phyloP scores from a whole-genome alignment of 2,888 invertebrate genomes.

The Yponomeuta evonymella region DNA sequence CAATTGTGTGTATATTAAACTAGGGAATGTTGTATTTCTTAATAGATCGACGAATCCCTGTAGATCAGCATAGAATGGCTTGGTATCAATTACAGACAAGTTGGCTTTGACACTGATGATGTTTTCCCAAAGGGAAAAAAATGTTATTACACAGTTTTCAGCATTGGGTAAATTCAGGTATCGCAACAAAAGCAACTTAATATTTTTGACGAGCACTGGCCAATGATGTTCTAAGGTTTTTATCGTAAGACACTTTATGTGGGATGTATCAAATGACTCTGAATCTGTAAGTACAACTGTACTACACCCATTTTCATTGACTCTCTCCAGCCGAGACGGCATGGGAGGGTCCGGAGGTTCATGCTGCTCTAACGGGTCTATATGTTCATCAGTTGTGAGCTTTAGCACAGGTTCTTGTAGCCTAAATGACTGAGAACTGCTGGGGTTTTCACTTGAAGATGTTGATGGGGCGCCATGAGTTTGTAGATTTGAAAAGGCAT shows the following conservation, averaged over 20 bases:
- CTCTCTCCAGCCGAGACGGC: slow-evolving; percentile 56
- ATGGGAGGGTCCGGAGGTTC: slow-evolving; percentile 48
- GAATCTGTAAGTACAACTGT: slow-evolving; percentile 83
- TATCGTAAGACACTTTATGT: slow-evolving; percentile 90
- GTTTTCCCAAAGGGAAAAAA: slow-evolving; percentile 91
- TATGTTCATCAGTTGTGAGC: slow-evolving; percentile 40
- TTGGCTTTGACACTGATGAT: slow-evolving; percentile 94
- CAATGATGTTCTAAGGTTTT: slow-evolving; percentile 90
- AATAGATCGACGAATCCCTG: slow-evolving; percentile 86
- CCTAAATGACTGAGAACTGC: slow-evolving; percentile 45
- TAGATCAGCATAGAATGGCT: slow-evolving; percentile 90
- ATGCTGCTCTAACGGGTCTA: slow-evolving; percentile 42
- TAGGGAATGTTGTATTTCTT: slow-evolving; percentile 82
- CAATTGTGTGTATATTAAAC: slow-evolving; percentile 89
- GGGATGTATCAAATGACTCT: slow-evolving; percentile 89
- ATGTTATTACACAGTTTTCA: slow-evolving; percentile 86
- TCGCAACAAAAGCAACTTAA: slow-evolving; percentile 75
- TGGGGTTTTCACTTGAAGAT: slow-evolving; percentile 42
- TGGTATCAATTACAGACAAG: slow-evolving; percentile 90
- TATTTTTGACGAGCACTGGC: slow-evolving; percentile 86
- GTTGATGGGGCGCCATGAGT: slow-evolving; percentile 57
- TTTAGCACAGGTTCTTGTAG: slow-evolving; percentile 63
- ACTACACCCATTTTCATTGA: slow-evolving; percentile 72
- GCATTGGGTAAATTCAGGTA: slow-evolving; percentile 76
- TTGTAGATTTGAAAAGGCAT: slow-evolving; percentile 67